Conservation (phyloP, 2,113 vertebrate genomes). For the Myotis brandtii region DNA sequence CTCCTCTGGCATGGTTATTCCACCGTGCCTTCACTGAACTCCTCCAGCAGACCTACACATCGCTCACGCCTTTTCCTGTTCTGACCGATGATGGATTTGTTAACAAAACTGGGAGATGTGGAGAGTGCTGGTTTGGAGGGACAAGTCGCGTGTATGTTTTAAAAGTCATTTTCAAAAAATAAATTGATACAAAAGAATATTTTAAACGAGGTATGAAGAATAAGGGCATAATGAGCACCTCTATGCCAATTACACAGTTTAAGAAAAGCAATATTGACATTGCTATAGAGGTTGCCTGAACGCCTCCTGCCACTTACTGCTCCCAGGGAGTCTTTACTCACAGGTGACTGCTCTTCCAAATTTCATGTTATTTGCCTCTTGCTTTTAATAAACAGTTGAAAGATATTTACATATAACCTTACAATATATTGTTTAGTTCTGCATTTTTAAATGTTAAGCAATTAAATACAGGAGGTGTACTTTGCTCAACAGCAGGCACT, state of each 20-base stretch:
- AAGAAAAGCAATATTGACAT: background rate
- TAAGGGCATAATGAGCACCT: background rate
- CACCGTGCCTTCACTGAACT: background rate
- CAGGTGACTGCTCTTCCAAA: background rate
- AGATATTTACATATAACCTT: background rate
- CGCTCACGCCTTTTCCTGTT: background rate
- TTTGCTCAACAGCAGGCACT: background rate
- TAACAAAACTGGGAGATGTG: background rate
- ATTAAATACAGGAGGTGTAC: background rate
- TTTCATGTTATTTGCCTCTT: background rate
- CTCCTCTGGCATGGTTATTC: background rate
- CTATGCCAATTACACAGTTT: background rate
- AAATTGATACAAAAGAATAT: background rate
- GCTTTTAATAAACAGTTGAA: background rate
- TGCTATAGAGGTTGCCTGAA: background rate
- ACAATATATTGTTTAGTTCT: background rate
- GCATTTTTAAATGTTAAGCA: background rate
- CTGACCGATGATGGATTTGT: background rate
- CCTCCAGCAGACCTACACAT: background rate
- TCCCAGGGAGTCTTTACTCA: background rate
- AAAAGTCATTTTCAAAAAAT: background rate
- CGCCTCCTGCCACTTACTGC: background rate
- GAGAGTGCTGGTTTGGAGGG: background rate
- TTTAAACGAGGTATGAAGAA: background rate
- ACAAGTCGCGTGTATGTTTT: background rate